phyloP scores from a whole-genome alignment of 2,888 invertebrate species.

The Brachyptera risi region DNA sequence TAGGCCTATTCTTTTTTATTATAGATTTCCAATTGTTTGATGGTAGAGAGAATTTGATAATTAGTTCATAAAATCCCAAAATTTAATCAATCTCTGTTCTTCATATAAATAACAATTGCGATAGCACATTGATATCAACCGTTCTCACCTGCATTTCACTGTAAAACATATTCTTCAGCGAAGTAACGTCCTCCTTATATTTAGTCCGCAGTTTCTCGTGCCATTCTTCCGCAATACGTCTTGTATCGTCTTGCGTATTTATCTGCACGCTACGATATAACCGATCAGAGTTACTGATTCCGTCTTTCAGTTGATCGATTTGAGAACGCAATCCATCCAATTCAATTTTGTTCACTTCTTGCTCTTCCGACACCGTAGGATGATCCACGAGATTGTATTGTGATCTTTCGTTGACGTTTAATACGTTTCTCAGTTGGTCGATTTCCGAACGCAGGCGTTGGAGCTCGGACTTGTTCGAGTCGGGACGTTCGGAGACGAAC shows the following conservation, averaged over 20 bases:
- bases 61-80: too few relatives aligned
- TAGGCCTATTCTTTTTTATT: too few relatives aligned
- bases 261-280: constrained; percentile 29
- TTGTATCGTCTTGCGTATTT: constrained; percentile 44
- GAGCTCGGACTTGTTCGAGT: constrained; percentile 52
- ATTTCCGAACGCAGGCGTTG: constrained; percentile 57
- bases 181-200: constrained; percentile 40
- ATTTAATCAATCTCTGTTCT: too few relatives aligned
- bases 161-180: constrained; percentile 40
- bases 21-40: too few relatives aligned
- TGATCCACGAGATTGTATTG: too few relatives aligned
- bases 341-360: too few relatives aligned
- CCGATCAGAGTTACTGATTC: constrained; percentile 55
- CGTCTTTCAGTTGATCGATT: constrained; percentile 60
- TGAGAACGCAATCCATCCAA: background rate
- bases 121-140: too few relatives aligned
- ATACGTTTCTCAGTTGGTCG: background rate
- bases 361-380: too few relatives aligned
- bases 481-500: background rate
- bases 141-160: constrained; percentile 41
- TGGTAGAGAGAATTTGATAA: too few relatives aligned
- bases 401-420: background rate
- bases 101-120: too few relatives aligned
- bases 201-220: constrained; percentile 39
- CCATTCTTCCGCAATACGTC: constrained; percentile 47